A percentile compares a stretch with the other conserved stretches of the same genome.
These are phyloP conservation scores for Mastacembelus armatus DNA, from an alignment of 2,797 vertebrate genomes.

Conservation along the genomic window DNA sequence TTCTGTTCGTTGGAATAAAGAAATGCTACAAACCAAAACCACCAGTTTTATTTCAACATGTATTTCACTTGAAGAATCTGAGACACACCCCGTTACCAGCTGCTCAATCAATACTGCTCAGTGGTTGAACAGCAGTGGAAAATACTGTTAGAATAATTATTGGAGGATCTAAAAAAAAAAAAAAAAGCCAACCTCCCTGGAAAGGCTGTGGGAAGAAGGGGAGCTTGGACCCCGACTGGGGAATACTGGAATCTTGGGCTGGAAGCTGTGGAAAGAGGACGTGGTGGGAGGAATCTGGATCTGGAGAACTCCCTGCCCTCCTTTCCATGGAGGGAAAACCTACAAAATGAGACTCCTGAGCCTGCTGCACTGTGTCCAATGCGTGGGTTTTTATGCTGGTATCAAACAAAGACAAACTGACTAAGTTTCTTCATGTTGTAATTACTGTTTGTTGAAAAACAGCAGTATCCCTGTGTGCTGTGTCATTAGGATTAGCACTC, in stretches of 20 bases:
- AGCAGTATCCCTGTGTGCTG: slow-evolving; percentile 38
- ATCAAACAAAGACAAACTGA: slow-evolving; percentile 36
- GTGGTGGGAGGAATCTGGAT: slow-evolving; percentile 41
- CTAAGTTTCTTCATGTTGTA: slow-evolving; percentile 54
- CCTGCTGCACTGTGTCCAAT: slow-evolving; percentile 16
- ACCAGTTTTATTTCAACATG: not conserved
- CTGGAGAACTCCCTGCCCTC: slow-evolving; percentile 6
- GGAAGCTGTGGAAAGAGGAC: slow-evolving; percentile 53
- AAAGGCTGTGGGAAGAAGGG: slow-evolving; percentile 72
- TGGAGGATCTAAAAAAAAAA: slow-evolving; percentile 19
- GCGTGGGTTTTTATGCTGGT: slow-evolving; percentile 26
- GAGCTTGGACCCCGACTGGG: slow-evolving; percentile 42
- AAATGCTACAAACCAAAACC: not conserved
- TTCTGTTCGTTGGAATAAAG: not conserved
- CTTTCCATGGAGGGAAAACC: slow-evolving; percentile 20
- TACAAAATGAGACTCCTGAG: not conserved
- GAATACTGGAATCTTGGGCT: slow-evolving; percentile 65
- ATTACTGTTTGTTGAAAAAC: slow-evolving; percentile 67
- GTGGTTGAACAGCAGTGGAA: slow-evolving; percentile 30
- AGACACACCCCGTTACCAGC: slow-evolving; percentile 54
- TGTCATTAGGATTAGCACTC: slow-evolving; percentile 64
- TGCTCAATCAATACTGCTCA: slow-evolving; percentile 31
- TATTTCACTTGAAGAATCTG: not conserved
- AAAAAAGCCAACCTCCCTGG: slow-evolving; percentile 45
- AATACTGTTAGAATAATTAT: slow-evolving; percentile 41